Base-by-base conservation (phyloP, 2,797 vertebrate genomes). In the Setipinna tenuifilis region DNA sequence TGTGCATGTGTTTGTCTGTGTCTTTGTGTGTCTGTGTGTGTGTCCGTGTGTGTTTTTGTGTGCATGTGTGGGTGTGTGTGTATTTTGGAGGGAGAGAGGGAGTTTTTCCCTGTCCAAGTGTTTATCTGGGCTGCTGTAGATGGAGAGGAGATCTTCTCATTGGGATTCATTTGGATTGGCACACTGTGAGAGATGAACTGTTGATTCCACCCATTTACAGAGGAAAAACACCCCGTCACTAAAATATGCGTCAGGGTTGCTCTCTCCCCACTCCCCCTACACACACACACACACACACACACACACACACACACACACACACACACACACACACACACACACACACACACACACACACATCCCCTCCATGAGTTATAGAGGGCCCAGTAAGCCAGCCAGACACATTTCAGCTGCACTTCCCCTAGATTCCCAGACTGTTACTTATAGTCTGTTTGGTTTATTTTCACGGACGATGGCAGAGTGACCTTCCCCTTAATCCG, bases 401-500 rank as follows among this genome's bases (percentile, higher is more conserved):
- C 44, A 81, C 44, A 83, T 65, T 83, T 58, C 71, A 83, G 54
- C 82, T 87, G 75, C 71, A 41, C 62, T 59, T 71, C 82, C 35
- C 5, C 58, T 17, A 35, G 11, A 17, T 82, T 80, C 61, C 21
- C 31, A 25, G 82, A 68, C 44, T 59, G 58, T 83, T 25, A 81
- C 84, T 87, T 87, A 68, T 54, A 80, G 71, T 82, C 61, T 81
- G 85, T 88, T 89, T 90, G 86, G 86, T 87, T 90, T 87, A 59
- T 83, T n/a, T 83, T 54, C 6, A 75, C 19, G 59, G 88, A 90
- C 41, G 54, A 87, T 89, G 87, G 86, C 86, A 87, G 75, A 50
- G n/a, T 90, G 88, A 90, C 90, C 90, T 90, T 90, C 83, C 65
- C 14, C 85, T 68, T 87, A 87, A 89, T 89, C 82, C 84, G 19